phyloP scores from a whole-genome alignment of 2,113 vertebrate species.

The Dipodomys stephensi region DNA sequence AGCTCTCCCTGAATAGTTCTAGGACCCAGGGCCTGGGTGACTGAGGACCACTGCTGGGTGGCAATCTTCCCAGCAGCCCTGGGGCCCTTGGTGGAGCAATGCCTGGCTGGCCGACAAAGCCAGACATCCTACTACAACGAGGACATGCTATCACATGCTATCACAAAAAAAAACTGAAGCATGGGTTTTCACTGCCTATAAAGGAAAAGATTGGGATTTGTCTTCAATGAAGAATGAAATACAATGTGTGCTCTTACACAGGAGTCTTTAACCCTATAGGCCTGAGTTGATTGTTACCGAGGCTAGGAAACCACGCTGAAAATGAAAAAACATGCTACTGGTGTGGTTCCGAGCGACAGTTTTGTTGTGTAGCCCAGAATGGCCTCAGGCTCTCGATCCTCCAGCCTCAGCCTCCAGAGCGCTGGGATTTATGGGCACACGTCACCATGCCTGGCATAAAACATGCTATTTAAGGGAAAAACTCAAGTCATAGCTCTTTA shows the following conservation, averaged over 20 bases:
- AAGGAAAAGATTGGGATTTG: constrained; percentile 1
- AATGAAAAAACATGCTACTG: background rate
- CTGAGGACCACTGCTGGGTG: background rate
- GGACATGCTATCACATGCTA: background rate
- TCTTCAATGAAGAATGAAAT: background rate
- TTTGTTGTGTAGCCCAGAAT: background rate
- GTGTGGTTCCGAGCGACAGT: background rate
- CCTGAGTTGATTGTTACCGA: constrained; percentile 12
- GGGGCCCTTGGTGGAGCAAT: background rate
- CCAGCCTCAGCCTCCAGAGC: no score
- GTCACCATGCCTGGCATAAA: background rate
- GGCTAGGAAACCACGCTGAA: background rate
- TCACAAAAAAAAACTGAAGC: no score
- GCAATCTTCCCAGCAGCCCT: constrained; percentile 12
- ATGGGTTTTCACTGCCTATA: background rate
- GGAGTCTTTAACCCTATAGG: background rate
- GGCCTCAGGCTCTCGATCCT: background rate
- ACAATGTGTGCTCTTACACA: background rate
- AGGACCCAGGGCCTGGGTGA: background rate
- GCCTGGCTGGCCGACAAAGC: background rate
- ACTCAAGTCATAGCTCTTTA: background rate
- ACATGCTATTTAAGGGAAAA: background rate
- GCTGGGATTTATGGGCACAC: background rate
- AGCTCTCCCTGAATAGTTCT: constrained; percentile 35
- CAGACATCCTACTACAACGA: background rate